Evolutionary conservation across 2,888 invertebrate genomes (phyloP), one percentile per base, ranked within the genome.

Genomic region (Zelleria hepariella): DNA sequence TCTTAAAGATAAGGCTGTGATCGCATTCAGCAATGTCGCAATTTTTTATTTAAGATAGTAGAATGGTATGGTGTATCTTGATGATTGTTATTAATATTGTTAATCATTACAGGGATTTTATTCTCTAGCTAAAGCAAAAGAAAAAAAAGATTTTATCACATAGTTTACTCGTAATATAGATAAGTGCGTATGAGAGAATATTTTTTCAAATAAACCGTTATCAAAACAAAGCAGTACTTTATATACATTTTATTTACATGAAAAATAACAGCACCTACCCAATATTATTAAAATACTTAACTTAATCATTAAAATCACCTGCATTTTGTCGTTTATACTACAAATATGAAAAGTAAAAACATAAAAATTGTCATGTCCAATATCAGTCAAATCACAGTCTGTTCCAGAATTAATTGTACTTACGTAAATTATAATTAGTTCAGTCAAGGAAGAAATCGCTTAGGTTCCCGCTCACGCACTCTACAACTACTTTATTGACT

Each of bases 1-100:
- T 8, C 15, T 51, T 6, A 18, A 51, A 58, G 27, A 26, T 58
- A 24, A 58, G 49, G 27, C 27, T 91, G 66, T 57, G 59, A 58
- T 42, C 48, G 25, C 58, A 18, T 57, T 49, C 51, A 47, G 48
- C 32, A 42, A 15, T 32, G 32, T 32, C 32, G 32, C 10, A 32
- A 10, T 32, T 32, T 2, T 10, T 10, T 42, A 42, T 42, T 42
- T 4, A 15, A 15, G 32, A 42, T 42, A n/a, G 32, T 42, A 5
- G 10, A 42, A 42, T 32, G 3, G 10, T 1, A 15, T 42, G 15
- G 15, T 42, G 32, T 42, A 42, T 42, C 32, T 15, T 10, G 15
- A 42, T 42, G 32, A 42, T 15, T 42, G 32, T 42, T 42, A 15
- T 42, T 42, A 15, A 42, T 42, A 42, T 42, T 42, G 32, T 42